Evolutionary conservation across 2,888 invertebrate species (phyloP).

Genomic region (Apotomis betuletana): DNA sequence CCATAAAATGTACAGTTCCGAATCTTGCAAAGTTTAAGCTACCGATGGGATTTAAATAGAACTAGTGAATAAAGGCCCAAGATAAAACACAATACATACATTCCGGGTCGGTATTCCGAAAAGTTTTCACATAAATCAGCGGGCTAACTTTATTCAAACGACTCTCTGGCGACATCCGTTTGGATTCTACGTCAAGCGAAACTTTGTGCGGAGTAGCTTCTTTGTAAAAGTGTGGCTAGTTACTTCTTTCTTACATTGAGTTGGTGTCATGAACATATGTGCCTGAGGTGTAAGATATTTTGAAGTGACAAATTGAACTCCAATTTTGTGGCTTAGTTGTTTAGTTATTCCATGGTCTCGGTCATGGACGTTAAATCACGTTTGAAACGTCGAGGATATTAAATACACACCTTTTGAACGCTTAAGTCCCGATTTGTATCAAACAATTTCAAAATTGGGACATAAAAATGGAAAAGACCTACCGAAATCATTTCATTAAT

Average conservation of each 20-base stretch:
- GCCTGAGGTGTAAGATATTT: background rate
- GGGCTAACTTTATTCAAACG: slow-evolving; percentile 81
- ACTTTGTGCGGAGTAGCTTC: slow-evolving; percentile 70
- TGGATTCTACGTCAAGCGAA: slow-evolving; percentile 73
- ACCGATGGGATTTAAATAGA: slow-evolving; percentile 64
- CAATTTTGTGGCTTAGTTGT: background rate
- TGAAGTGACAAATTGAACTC: slow-evolving; percentile 7
- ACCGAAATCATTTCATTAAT: background rate
- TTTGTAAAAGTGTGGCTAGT: slow-evolving; percentile 66
- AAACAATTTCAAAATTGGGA: background rate
- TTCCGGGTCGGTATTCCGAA: slow-evolving; percentile 61
- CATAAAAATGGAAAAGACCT: background rate
- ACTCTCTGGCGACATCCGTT: slow-evolving; percentile 81
- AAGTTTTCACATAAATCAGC: slow-evolving; percentile 81
- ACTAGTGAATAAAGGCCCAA: slow-evolving; percentile 64
- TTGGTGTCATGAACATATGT: slow-evolving; percentile 58
- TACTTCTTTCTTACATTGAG: slow-evolving; percentile 52
- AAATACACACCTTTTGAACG: too few relatives aligned
- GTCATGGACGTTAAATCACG: too few relatives aligned
- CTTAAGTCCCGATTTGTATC: too few relatives aligned
- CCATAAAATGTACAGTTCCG: slow-evolving; percentile 1
- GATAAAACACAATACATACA: slow-evolving; percentile 72
- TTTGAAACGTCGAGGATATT: too few relatives aligned
- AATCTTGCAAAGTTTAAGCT: slow-evolving; percentile 44
- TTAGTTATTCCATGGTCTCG: too few relatives aligned